A percentile compares a stretch with the other conserved stretches of the same genome.
Conservation (phyloP, 1,140 invertebrate genomes). For the Drosophila nigromelanica region DNA sequence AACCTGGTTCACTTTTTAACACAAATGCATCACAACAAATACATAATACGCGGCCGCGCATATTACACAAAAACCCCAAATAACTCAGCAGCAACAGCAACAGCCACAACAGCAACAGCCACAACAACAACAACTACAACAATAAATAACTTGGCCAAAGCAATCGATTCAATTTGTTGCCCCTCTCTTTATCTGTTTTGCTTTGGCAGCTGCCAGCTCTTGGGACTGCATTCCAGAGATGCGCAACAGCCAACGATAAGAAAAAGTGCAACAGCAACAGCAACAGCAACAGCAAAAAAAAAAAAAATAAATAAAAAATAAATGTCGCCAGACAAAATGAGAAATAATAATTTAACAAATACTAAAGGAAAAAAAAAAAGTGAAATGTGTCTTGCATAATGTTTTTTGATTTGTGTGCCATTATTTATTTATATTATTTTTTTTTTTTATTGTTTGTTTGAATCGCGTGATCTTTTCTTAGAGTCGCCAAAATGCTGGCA, state of each 20-base stretch:
- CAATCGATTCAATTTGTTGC: slow-evolving; percentile 76
- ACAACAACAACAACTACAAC: slow-evolving; percentile 41
- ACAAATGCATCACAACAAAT: slow-evolving; percentile 47
- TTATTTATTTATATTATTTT: slow-evolving; percentile 24
- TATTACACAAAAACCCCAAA: slow-evolving; percentile 81
- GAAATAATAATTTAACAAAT: slow-evolving; percentile 72
- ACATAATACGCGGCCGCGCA: slow-evolving; percentile 65
- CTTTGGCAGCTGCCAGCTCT: slow-evolving; percentile 26
- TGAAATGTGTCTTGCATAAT: slow-evolving; percentile 46
- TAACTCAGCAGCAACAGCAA: slow-evolving; percentile 49
- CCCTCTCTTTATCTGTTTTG: background rate
- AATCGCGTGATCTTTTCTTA: slow-evolving; percentile 32
- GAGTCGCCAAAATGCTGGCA: slow-evolving; percentile 49
- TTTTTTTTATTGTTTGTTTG: slow-evolving; percentile 15
- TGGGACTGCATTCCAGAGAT: slow-evolving; percentile 74
- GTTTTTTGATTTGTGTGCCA: slow-evolving; percentile 15
- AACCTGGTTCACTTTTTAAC: slow-evolving; percentile 78
- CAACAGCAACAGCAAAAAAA: slow-evolving; percentile 1
- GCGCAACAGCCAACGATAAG: slow-evolving; percentile 63
- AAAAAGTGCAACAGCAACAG: slow-evolving; percentile 53
- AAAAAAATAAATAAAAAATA: no score
- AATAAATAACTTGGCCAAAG: slow-evolving; percentile 70
- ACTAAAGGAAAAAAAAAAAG: slow-evolving; percentile 11
- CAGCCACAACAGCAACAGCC: slow-evolving; percentile 24
- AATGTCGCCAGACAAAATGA: slow-evolving; percentile 60